Evolutionary conservation across 2,797 vertebrate species (phyloP).

Genomic region (Microctenopoma stevenorrisi): DNA sequence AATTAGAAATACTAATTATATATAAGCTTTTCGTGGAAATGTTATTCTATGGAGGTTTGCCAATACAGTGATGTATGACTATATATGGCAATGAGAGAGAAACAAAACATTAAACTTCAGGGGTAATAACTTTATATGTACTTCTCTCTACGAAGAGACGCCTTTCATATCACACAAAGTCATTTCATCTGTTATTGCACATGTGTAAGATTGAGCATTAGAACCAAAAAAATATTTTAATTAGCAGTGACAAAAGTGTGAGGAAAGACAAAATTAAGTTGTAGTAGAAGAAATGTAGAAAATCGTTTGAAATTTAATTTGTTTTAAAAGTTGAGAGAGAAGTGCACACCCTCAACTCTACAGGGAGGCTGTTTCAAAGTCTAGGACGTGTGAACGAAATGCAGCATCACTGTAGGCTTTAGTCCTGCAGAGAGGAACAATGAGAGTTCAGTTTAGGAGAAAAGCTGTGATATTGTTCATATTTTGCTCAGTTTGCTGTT

Average conservation of each 20-base stretch:
- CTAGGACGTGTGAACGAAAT: constrained; percentile 16
- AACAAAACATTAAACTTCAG: neutral
- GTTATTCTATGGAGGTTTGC: too few species aligned
- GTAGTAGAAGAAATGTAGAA: neutral
- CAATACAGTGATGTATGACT: too few species aligned
- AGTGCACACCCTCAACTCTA: constrained; percentile 17
- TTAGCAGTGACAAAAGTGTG: neutral
- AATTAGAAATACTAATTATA: too few species aligned
- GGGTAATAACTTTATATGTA: neutral
- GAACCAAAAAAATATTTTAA: neutral
- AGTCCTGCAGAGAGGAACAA: constrained; percentile 11
- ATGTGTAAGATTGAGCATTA: neutral
- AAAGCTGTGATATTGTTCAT: constrained; percentile 4
- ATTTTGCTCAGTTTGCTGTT: too few species aligned
- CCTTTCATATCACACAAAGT: neutral
- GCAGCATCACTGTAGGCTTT: constrained; percentile 17
- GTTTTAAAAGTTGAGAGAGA: constrained; percentile 3
- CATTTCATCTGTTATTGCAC: neutral
- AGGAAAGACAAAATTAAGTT: neutral
- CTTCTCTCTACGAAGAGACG: neutral
- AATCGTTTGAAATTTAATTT: too few species aligned
- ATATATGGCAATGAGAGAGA: neutral
- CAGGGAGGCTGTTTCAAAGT: constrained; percentile 42
- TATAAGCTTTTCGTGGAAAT: too few species aligned
- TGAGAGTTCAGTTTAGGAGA: constrained; percentile 16